A percentile compares a stretch with the other conserved stretches of the same genome.
phyloP scores from a whole-genome alignment of 2,113 vertebrate species.

The Platanista minor region DNA sequence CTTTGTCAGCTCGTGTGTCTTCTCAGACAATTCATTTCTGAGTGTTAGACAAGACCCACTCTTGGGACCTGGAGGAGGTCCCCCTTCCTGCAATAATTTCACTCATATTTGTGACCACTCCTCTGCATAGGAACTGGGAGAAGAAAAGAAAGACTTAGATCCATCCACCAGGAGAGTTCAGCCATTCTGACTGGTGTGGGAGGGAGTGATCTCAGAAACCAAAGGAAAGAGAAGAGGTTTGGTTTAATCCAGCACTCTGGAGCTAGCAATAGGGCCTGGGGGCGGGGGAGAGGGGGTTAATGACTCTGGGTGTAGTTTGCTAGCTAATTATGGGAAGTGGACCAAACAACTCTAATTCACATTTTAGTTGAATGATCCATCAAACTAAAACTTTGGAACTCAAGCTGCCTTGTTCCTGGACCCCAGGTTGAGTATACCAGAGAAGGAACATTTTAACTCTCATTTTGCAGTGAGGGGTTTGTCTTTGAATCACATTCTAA shows the following conservation, averaged over 20 bases:
- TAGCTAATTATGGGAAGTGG: background rate
- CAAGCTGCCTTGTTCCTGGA: background rate
- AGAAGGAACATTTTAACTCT: background rate
- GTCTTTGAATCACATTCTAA: background rate
- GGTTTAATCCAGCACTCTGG: background rate
- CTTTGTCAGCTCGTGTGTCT: background rate
- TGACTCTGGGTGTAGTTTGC: background rate
- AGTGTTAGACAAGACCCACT: background rate
- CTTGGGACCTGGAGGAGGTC: background rate
- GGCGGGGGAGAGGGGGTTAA: background rate
- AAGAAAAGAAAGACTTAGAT: background rate
- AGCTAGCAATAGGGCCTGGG: background rate
- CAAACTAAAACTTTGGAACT: background rate
- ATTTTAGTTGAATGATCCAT: background rate
- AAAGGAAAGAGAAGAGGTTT: background rate
- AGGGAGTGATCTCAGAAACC: background rate
- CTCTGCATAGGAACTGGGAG: background rate
- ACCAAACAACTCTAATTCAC: background rate
- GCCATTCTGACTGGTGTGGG: background rate
- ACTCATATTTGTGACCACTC: background rate
- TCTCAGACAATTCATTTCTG: background rate
- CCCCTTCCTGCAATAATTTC: background rate
- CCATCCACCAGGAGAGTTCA: background rate
- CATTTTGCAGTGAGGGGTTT: background rate
- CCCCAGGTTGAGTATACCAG: background rate